phyloP scores from a whole-genome alignment of 2,888 invertebrate genomes.

The Melanargia galathea region DNA sequence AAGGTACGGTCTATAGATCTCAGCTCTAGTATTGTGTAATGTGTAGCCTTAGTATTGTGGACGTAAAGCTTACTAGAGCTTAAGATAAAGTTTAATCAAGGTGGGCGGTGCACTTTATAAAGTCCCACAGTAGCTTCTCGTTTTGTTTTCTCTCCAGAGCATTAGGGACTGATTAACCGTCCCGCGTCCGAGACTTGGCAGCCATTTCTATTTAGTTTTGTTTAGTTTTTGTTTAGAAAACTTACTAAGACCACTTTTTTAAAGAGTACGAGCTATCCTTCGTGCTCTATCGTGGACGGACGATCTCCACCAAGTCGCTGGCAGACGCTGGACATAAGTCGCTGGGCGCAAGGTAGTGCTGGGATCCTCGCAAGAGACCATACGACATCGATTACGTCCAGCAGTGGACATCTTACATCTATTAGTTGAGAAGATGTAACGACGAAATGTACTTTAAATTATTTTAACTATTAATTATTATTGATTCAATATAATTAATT shows the following conservation, averaged over 20 bases:
- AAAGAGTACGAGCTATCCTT: too few species aligned
- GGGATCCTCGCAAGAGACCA: too few species aligned
- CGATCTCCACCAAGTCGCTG: too few species aligned
- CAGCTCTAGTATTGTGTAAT: too few species aligned
- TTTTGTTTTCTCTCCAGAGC: constrained; percentile 25
- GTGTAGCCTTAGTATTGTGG: constrained; percentile 6
- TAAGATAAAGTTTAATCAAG: constrained; percentile 20
- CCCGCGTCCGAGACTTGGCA: constrained; percentile 22
- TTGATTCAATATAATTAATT: background rate
- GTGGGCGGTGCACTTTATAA: constrained; percentile 19
- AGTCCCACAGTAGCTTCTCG: constrained; percentile 22
- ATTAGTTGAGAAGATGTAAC: too few species aligned
- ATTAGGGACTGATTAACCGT: constrained; percentile 32
- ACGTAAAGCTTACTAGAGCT: constrained; percentile 21
- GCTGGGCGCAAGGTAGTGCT: too few species aligned
- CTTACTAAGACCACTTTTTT: constrained; percentile 12
- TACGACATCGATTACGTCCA: too few species aligned
- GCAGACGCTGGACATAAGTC: too few species aligned
- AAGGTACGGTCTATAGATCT: too few species aligned
- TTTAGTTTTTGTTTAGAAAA: constrained; percentile 23
- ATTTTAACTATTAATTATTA: background rate
- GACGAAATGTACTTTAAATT: background rate
- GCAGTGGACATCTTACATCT: too few species aligned
- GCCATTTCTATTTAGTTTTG: constrained; percentile 24
- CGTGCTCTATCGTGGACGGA: too few species aligned